Evolutionary conservation across 2,888 invertebrate species (phyloP).

Genomic region (Schrankia costaestrigalis): DNA sequence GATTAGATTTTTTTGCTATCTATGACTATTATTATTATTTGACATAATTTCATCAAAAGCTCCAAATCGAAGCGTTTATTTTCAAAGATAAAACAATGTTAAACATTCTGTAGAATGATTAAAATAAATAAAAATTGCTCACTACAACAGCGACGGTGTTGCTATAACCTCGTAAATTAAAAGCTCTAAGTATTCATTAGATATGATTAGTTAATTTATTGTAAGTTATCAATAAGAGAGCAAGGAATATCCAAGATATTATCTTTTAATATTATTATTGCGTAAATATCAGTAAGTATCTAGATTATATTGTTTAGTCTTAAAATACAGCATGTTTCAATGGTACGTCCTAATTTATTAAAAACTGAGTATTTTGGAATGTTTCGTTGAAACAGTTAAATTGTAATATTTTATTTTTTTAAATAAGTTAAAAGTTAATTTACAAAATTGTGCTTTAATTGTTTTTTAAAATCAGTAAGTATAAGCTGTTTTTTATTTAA

Average conservation of each 20-base stretch:
- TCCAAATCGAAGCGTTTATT: no score
- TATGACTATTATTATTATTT: no score
- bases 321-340: slow-evolving; percentile 47
- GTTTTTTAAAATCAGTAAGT: no score
- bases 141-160: slow-evolving; percentile 59
- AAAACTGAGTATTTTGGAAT: not conserved
- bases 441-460: no score
- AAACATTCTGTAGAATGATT: not conserved
- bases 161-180: slow-evolving; percentile 49
- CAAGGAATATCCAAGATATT: slow-evolving; percentile 78
- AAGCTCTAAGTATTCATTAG: slow-evolving; percentile 75
- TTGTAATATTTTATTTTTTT: no score
- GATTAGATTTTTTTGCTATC: no score
- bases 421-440: no score
- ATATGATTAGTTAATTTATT: slow-evolving; percentile 74
- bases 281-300: slow-evolving; percentile 53
- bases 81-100: no score
- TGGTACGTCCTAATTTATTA: slow-evolving; percentile 50
- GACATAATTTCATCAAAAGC: no score
- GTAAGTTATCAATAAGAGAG: slow-evolving; percentile 69
- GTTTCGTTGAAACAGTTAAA: no score
- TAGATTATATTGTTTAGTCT: slow-evolving; percentile 55
- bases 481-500: no score
- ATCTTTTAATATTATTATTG: slow-evolving; percentile 57
- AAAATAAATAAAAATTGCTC: slow-evolving; percentile 54